Evolutionary conservation across 2,113 vertebrate genomes (phyloP).

Genomic region (Chlamydotis undulata): DNA sequence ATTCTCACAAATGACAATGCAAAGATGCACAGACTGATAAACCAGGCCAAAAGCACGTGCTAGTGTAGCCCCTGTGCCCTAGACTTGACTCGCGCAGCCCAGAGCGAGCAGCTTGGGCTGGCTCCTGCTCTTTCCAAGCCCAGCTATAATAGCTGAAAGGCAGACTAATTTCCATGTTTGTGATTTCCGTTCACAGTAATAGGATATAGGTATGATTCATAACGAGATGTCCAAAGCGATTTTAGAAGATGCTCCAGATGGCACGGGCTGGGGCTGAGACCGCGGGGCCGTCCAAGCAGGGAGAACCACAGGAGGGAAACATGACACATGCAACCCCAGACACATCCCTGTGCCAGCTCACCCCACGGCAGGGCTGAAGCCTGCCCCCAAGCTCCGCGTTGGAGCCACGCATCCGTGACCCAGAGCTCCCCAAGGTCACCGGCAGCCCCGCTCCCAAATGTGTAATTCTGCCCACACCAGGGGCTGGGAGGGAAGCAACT

Average conservation of each 20-base stretch:
- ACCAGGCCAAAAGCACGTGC: neutral
- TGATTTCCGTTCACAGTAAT: neutral
- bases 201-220: slow-evolving; percentile 47
- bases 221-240: neutral
- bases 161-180: neutral
- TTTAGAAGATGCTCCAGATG: slow-evolving; percentile 27
- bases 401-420: rapidly evolving
- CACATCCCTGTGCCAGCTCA: neutral
- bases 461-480: neutral
- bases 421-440: neutral
- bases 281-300: rapidly evolving
- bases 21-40: slow-evolving; percentile 23
- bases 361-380: rapidly evolving
- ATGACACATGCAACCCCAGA: neutral
- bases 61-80: neutral
- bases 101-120: slow-evolving; percentile 26
- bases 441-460: neutral
- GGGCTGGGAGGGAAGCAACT: neutral
- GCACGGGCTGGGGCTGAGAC: neutral
- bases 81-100: neutral
- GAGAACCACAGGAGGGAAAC: neutral
- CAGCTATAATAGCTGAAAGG: neutral
- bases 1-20: slow-evolving; percentile 47
- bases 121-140: slow-evolving; percentile 59
- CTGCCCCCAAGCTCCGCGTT: rapidly evolving